These are phyloP conservation scores for Acleris literana DNA, from an alignment of 2,888 invertebrate genomes.

Conservation along the genomic window DNA sequence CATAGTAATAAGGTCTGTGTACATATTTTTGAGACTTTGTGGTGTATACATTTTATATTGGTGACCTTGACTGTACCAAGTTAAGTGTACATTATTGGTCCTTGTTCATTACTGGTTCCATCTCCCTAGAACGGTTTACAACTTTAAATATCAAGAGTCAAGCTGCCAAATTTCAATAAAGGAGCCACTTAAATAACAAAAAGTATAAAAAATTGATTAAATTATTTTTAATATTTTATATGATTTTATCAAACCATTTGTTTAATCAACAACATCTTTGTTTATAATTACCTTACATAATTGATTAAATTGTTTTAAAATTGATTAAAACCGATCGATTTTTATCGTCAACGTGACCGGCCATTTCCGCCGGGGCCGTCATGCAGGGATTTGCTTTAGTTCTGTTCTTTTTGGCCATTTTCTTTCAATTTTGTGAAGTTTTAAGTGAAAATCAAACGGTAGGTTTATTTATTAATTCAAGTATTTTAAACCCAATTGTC, in stretches of 20 bases:
- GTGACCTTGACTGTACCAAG: too few species aligned
- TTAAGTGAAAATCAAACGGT: conserved; percentile 7
- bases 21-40: too few species aligned
- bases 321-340: background rate
- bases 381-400: conserved; percentile 5
- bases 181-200: background rate
- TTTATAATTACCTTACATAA: conserved; percentile 20
- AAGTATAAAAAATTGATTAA: background rate
- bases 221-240: too few species aligned
- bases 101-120: too few species aligned
- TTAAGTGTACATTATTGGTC: too few species aligned
- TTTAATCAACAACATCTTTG: conserved; percentile 11
- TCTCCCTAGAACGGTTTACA: too few species aligned
- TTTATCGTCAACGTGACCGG: background rate
- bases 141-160: too few species aligned
- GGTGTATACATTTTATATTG: too few species aligned
- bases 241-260: too few species aligned
- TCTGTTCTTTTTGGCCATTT: conserved; percentile 6
- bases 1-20: too few species aligned
- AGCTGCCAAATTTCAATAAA: too few species aligned
- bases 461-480: background rate
- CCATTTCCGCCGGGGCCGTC: background rate
- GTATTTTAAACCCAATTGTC: background rate
- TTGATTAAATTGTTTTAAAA: conserved; percentile 26
- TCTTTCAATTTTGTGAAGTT: background rate